Conservation (phyloP, 1,140 invertebrate genomes). For the Drosophila leontia region DNA sequence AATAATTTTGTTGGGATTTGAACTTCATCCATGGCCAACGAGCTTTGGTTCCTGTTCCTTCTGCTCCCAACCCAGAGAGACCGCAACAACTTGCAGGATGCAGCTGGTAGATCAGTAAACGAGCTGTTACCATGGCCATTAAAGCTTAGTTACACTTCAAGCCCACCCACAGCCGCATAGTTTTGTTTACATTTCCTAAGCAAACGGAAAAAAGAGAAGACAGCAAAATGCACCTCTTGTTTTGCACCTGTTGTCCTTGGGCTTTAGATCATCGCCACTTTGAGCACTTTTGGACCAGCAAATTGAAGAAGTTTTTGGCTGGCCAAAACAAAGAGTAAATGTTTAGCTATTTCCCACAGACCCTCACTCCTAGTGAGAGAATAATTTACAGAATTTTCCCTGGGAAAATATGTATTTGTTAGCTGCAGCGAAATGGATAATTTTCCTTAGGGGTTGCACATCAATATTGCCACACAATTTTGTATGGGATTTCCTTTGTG, state of each 20-base stretch:
- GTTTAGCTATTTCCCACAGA: conserved; percentile 29
- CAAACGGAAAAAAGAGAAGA: conserved; percentile 36
- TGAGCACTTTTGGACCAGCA: conserved; percentile 7
- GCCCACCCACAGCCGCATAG: conserved; percentile 13
- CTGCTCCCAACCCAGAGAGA: conserved; percentile 6
- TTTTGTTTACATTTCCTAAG: conserved; percentile 66
- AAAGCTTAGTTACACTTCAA: conserved; percentile 48
- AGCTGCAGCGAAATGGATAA: conserved; percentile 2
- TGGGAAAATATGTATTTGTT: conserved; percentile 34
- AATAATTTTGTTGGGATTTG: conserved; percentile 78
- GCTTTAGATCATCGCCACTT: conserved; percentile 20
- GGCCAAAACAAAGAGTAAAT: conserved; percentile 15
- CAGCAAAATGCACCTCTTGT: conserved; percentile 35
- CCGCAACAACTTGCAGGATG: conserved; percentile 43
- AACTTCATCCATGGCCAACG: conserved; percentile 34
- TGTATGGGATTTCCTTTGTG: conserved; percentile 11
- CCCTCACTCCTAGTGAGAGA: too few relatives aligned
- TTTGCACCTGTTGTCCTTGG: conserved; percentile 46
- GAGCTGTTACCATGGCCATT: conserved; percentile 47
- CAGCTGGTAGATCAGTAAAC: conserved; percentile 18
- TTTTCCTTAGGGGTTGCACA: conserved; percentile 20
- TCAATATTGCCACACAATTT: conserved; percentile 21
- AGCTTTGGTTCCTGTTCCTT: background rate
- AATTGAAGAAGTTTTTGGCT: conserved; percentile 28
- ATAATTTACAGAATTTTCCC: conserved; percentile 38